Base-by-base conservation (phyloP, 2,797 vertebrate genomes). In the Acanthiza pusilla region DNA sequence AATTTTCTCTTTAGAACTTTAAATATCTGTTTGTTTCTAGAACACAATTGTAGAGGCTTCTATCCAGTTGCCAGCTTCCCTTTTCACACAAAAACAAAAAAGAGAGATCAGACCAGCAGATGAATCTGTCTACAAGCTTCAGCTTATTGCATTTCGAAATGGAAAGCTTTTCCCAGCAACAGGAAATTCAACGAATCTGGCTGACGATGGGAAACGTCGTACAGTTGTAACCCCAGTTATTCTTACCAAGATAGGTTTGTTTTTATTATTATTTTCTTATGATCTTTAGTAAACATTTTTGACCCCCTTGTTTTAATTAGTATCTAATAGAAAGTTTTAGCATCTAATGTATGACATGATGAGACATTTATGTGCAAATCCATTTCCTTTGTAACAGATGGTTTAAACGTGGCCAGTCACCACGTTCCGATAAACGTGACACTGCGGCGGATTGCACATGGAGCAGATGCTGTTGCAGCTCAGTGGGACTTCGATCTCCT, bases 161-260 rank as follows among this genome's bases (percentile, higher is more conserved):
- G 99, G 99, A 82, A 99, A 99, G 95, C 99, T 99, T 87, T 99
- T 99, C 45, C 99, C 99, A 42, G 98, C 99, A 60, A 99, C 98
- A 0, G 98, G 99, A 43, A 99, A 99, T 97, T 99, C 98, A n/a
- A 98, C 99, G 17, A 96, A 98, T 21, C 96, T 99, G 96, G 98
- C 98, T 3, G 98, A 99, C 3, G 97, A 98, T 34, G 98, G 98
- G 26, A 99, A 99, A 80, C 98, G 98, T 55, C 98, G 98, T 42
- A 98, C 98, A 3, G 99, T 99, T 78, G 99, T 99, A 57, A 99
- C 99, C 7, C 99, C 99, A 1, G 99, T 99, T 80, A 99, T 99
- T 95, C 98, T 99, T 94, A 98, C 98, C 57, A 99, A 98, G 95
- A 98, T 99, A 94, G 99, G 99, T 99, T 95, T 96, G 98, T 97